Conservation (phyloP, 2,113 vertebrate species). For the Pterocles burchelli region DNA sequence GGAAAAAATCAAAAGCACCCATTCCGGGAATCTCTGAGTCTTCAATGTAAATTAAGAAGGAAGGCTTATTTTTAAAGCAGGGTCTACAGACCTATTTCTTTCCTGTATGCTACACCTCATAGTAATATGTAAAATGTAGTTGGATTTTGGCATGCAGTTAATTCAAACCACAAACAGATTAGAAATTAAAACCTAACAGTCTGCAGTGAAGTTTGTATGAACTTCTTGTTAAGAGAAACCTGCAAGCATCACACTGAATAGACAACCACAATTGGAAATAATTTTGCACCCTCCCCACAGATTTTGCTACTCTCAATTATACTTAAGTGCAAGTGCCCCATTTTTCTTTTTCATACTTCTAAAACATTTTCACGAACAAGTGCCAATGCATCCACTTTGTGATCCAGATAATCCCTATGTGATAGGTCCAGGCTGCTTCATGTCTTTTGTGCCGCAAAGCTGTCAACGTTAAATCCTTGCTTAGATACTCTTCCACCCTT, state of each 20-base stretch:
- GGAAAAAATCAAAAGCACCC: neutral
- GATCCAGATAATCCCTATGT: neutral
- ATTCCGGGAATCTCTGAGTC: neutral
- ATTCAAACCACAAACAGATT: neutral
- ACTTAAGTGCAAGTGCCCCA: neutral
- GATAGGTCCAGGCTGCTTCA: neutral
- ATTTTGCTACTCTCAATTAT: neutral
- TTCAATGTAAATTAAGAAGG: neutral
- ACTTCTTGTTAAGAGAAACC: neutral
- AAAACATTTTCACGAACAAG: neutral
- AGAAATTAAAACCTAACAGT: neutral
- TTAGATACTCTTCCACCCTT: neutral
- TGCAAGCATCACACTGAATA: neutral
- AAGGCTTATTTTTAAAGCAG: neutral
- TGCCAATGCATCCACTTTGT: neutral
- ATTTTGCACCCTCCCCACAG: neutral
- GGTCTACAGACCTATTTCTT: neutral
- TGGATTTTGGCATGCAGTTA: neutral
- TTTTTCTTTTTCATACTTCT: neutral
- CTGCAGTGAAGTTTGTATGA: neutral
- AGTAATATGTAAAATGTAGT: neutral
- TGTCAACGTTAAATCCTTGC: neutral
- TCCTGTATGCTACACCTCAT: neutral
- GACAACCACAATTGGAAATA: fast-evolving
- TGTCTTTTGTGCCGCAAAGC: neutral